Evolutionary conservation across 2,888 invertebrate species (phyloP).

Genomic region (Sisyra nigra): DNA sequence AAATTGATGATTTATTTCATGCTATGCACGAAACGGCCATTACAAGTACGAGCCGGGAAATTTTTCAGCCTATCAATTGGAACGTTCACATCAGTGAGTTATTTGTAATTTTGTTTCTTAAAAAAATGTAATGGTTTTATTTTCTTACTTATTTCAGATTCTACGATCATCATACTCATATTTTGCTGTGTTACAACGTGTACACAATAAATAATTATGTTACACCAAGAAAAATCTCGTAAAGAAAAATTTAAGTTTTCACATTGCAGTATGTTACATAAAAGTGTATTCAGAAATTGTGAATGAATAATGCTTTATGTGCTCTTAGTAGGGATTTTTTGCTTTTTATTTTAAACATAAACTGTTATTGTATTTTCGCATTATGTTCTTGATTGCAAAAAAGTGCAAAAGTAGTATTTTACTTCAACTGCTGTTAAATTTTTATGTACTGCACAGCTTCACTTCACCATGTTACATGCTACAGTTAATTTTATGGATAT

Average conservation of each 20-base stretch:
- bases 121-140: background rate
- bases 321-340: too few species aligned
- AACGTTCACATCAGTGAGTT: slow-evolving; percentile 32
- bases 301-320: too few species aligned
- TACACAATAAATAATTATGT: slow-evolving; percentile 9
- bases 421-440: background rate
- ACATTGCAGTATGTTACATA: too few species aligned
- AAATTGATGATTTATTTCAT: slow-evolving; percentile 29
- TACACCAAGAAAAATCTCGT: background rate
- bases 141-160: slow-evolving; percentile 27
- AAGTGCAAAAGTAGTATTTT: background rate
- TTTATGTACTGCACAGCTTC: background rate
- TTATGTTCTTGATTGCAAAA: background rate
- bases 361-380: too few species aligned
- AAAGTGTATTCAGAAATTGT: too few species aligned
- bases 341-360: too few species aligned
- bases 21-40: slow-evolving; percentile 29
- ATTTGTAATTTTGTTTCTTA: background rate
- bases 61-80: slow-evolving; percentile 33
- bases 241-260: background rate
- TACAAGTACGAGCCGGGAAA: slow-evolving; percentile 30
- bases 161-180: slow-evolving; percentile 38
- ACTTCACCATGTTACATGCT: background rate
- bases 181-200: slow-evolving; percentile 26
- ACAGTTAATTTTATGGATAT: background rate